Percentiles rank a stretch among this genome's conserved stretches.
phyloP scores from a whole-genome alignment of 2,113 vertebrate genomes.

The Hippotragus niger region DNA sequence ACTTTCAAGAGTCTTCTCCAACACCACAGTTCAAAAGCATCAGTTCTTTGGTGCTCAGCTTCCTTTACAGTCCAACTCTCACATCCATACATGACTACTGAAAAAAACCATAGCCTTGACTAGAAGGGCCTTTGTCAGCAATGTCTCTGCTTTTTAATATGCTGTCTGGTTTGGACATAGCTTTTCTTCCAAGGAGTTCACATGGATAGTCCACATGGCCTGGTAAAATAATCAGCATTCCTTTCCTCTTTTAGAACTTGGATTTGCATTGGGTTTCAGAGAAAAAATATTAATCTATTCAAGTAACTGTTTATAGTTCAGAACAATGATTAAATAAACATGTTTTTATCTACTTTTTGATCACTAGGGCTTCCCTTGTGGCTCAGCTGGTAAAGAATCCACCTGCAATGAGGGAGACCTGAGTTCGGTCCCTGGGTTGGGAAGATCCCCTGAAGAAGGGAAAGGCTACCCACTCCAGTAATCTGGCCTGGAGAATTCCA shows the following conservation, averaged over 20 bases:
- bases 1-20: not conserved
- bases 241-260: not conserved
- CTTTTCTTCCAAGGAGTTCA: not conserved
- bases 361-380: not conserved
- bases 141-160: not conserved
- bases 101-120: not conserved
- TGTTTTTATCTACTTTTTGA: not conserved
- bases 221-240: not conserved
- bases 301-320: not conserved
- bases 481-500: not conserved
- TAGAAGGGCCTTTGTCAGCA: not conserved
- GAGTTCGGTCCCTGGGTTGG: rapidly evolving
- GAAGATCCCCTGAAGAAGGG: not conserved
- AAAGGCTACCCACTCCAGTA: not conserved
- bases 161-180: not conserved
- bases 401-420: not conserved
- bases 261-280: not conserved
- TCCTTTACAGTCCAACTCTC: not conserved
- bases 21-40: not conserved
- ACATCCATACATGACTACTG: not conserved
- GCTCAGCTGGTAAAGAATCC: not conserved
- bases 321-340: not conserved
- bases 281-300: not conserved
- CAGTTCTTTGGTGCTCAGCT: not conserved
- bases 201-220: not conserved